Conservation (phyloP, 2,797 vertebrate species). For the Orestias chungarensis region DNA sequence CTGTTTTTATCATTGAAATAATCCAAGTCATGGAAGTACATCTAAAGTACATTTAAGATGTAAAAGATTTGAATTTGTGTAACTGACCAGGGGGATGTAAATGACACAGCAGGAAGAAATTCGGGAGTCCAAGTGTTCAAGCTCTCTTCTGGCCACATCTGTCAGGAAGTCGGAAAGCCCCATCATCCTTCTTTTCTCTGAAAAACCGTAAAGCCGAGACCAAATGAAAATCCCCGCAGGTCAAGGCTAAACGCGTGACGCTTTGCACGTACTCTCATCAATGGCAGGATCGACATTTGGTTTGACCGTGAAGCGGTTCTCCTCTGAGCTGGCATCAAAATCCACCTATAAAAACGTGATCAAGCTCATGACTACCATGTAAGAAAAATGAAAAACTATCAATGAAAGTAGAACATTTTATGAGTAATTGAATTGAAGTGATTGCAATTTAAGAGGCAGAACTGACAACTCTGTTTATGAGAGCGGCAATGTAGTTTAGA, state of each 20-base stretch:
- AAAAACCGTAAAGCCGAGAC: not conserved
- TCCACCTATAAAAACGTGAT: slow-evolving; percentile 82
- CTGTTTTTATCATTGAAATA: not conserved
- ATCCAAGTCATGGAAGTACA: not conserved
- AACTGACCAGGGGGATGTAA: slow-evolving; percentile 91
- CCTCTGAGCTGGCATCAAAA: slow-evolving; percentile 88
- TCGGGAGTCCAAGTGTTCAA: slow-evolving; percentile 85
- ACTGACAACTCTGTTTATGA: slow-evolving; percentile 91
- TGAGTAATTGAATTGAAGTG: not conserved
- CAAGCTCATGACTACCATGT: slow-evolving; percentile 6
- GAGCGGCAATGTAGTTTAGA: slow-evolving; percentile 85
- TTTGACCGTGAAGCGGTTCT: slow-evolving; percentile 90
- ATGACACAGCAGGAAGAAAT: slow-evolving; percentile 92
- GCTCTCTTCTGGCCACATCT: slow-evolving; percentile 89
- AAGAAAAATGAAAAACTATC: not conserved
- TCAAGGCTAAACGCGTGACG: not conserved
- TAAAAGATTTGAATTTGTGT: not conserved
- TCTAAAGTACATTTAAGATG: not conserved
- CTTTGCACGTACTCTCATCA: slow-evolving; percentile 85
- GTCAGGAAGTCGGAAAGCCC: slow-evolving; percentile 93
- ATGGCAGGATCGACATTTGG: slow-evolving; percentile 89
- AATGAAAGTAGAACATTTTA: not conserved
- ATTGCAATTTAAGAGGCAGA: not conserved
- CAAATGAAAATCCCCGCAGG: not conserved
- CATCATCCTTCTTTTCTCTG: slow-evolving; percentile 91